Base-by-base conservation (phyloP, 2,113 vertebrate species). In the Stictonetta naevosa region DNA sequence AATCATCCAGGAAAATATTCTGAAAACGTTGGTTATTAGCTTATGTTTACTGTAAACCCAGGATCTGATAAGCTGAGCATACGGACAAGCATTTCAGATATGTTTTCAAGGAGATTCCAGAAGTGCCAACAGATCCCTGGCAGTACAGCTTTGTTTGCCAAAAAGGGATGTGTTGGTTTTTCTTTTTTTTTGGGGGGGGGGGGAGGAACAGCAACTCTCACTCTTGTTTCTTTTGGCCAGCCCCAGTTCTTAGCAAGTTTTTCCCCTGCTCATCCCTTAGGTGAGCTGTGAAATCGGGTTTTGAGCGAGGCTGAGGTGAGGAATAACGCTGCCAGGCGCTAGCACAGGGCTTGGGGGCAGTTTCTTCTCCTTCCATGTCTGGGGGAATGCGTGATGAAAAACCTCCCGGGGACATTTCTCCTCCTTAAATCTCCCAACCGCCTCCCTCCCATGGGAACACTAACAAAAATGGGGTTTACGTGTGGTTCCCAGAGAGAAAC, bases 91-190 rank as follows among this genome's bases (percentile, higher is more conserved):
- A 60, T 64, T 84, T 64, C 89, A 84, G 91, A 78, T 83, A 53
- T 66, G 91, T 88, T 95, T 88, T 59, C 83, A 82, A 73, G 81
- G 93, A 74, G 83, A 78, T 81, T 92, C 86, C 93, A 92, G 64
- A 93, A 95, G 81, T 91, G 66, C 93, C 93, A 95, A 38, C 38
- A 68, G 81, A 91, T 64, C 89, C 89, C 66, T 56, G 53, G 79
- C 93, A 79, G 62, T 56, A 62, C 77, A 82, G 84, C 66, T 88
- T 83, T 46, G n/a, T 85, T 95, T 95, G 94, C 91, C 94, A 95
- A 79, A 78, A 95, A 73, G 53, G 69, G 73, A 33, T 19, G 4
- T 52, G 93, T 80, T n/a, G n/a, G n/a, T n/a, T n/a, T 58, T 68
- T 76, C 31, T 48, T 48, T 21, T 21, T 46, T 1, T 56, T 33